Base-by-base conservation (phyloP, 1,140 invertebrate species). In the Trialeurodes vaporariorum region DNA sequence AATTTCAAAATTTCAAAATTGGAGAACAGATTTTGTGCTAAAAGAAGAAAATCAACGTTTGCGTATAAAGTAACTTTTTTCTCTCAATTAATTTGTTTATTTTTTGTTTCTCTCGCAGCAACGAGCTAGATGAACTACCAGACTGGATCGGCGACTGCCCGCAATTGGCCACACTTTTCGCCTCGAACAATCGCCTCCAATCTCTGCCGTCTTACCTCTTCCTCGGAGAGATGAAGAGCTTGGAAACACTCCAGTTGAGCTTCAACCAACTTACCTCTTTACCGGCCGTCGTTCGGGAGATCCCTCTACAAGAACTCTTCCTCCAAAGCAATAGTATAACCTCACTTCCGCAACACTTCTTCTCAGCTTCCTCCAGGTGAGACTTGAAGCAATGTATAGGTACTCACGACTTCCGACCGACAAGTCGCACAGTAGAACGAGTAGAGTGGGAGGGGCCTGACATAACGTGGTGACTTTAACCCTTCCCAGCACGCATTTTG, bases 291-390 rank as follows among this genome's bases (percentile, higher is more conserved):
- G 87, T 88, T 0, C 80, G 87, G 64, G 78, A 83, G 61, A 70
- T 74, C 1, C 81, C 84, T 69, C 76, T 91, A 58, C 85, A 86
- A 72, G 86, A 88, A 75, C 72, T 91, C 17, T 85, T 88, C 61
- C 77, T 92, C 27, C 89, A 92, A 73, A 87, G 88, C 75, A 92
- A 92, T 75, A 86, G 84, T 67, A 79, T 92, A 68, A 85, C 87
- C 65, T 79, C 80, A 13, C 76, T 92, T 65, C 89, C 89, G 12
- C 84, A 85, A 59, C 89, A 86, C 72, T 89, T 92, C 74, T 91
- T 92, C 74, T 80, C 82, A 12, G 85, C 86, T 27, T 85, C 88
- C 27, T 81, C 85, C 70, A 81, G 78, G 81, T 81, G 67, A 73
- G 71, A 61, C n/a, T n/a, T n/a, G n/a, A n/a, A n/a, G n/a, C n/a